Conservation (phyloP, 2,888 invertebrate species). For the Macaria notata region DNA sequence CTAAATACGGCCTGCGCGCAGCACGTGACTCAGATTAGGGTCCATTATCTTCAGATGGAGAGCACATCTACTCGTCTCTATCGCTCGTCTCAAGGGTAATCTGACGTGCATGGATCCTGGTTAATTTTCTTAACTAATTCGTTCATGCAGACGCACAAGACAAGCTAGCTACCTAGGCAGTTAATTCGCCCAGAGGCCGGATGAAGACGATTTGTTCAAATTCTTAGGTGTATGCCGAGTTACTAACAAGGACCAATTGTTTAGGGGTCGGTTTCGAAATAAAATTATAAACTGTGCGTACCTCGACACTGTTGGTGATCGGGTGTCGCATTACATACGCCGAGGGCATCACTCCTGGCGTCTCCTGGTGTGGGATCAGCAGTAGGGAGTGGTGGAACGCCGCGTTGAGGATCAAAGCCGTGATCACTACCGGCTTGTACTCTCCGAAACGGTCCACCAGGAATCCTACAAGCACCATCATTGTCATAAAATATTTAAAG, state of each 20-base stretch:
- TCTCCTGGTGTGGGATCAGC: slow-evolving; percentile 90
- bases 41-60: slow-evolving; percentile 24
- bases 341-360: slow-evolving; percentile 87
- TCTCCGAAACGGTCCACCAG: slow-evolving; percentile 93
- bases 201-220: slow-evolving; percentile 79
- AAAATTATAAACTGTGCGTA: slow-evolving; percentile 53
- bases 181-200: slow-evolving; percentile 76
- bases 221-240: slow-evolving; percentile 69
- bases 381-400: slow-evolving; percentile 90
- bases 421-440: slow-evolving; percentile 91
- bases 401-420: slow-evolving; percentile 89
- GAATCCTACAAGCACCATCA: slow-evolving; percentile 82
- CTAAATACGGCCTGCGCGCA: slow-evolving; percentile 25
- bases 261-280: slow-evolving; percentile 55
- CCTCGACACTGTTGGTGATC: slow-evolving; percentile 86
- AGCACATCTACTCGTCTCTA: slow-evolving; percentile 17
- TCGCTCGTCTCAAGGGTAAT: slow-evolving; percentile 43
- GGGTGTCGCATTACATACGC: slow-evolving; percentile 90
- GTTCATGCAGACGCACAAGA: slow-evolving; percentile 61
- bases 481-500: slow-evolving; percentile 16
- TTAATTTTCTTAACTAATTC: slow-evolving; percentile 74
- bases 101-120: slow-evolving; percentile 58
- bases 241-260: slow-evolving; percentile 56
- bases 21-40: slow-evolving; percentile 28
- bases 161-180: slow-evolving; percentile 50